Percentiles rank a stretch among this genome's conserved stretches.
Conservation (phyloP, 2,113 vertebrate genomes). For the Monarcha castaneiventris region DNA sequence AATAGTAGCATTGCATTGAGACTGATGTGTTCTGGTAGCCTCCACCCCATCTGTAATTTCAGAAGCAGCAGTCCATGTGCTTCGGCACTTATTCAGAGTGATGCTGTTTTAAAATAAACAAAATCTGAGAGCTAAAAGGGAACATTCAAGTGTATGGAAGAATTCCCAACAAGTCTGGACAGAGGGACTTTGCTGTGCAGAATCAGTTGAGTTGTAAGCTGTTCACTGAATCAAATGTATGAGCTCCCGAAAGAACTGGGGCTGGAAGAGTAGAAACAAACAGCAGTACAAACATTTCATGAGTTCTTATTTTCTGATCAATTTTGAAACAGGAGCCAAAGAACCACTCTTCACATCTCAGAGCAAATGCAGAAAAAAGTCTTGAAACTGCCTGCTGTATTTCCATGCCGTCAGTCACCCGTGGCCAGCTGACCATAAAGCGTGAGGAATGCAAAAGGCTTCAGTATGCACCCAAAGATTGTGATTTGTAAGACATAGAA, state of each 20-base stretch:
- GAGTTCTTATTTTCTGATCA: background rate
- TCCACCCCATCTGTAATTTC: background rate
- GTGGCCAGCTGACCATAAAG: background rate
- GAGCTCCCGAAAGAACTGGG: background rate
- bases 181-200: background rate
- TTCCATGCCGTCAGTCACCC: background rate
- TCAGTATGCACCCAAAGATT: background rate
- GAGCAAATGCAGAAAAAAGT: background rate
- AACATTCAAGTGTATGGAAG: background rate
- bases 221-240: background rate
- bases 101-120: background rate
- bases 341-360: background rate
- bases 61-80: background rate
- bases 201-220: background rate
- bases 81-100: background rate
- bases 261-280: background rate
- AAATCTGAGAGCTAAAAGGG: background rate
- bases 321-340: background rate
- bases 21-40: background rate
- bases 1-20: background rate
- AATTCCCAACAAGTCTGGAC: background rate
- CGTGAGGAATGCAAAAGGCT: background rate
- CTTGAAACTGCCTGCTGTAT: background rate
- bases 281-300: accelerated
- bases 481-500: background rate